These are phyloP conservation scores for Centroberyx gerrardi DNA, from an alignment of 2,797 vertebrate genomes.

Conservation along the genomic window DNA sequence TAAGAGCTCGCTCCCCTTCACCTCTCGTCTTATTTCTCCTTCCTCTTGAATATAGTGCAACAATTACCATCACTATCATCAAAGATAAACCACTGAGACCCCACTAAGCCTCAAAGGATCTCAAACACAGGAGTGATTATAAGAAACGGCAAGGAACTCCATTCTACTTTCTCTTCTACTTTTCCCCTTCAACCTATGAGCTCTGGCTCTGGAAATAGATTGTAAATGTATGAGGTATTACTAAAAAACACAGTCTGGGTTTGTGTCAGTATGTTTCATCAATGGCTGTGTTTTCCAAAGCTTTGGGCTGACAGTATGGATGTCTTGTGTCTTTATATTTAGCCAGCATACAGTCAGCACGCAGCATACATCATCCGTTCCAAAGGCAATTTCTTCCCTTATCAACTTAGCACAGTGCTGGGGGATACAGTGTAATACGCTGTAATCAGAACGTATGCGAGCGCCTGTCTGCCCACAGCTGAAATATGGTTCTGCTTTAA, in stretches of 20 bases:
- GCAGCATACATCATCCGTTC: conserved; percentile 17
- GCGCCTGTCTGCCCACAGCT: conserved; percentile 40
- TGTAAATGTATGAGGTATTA: background rate
- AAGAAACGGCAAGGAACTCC: conserved; percentile 1
- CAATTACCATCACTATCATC: background rate
- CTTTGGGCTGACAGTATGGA: background rate
- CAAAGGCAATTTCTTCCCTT: conserved; percentile 1
- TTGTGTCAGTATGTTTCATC: conserved; percentile 4
- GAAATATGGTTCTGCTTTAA: conserved; percentile 75
- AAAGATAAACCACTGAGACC: background rate
- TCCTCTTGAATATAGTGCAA: background rate
- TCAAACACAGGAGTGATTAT: background rate
- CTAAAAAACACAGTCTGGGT: background rate
- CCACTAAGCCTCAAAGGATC: background rate
- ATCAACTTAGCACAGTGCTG: conserved; percentile 16
- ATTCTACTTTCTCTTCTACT: background rate
- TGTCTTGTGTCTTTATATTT: conserved; percentile 14
- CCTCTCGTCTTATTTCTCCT: background rate
- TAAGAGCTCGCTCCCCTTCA: background rate
- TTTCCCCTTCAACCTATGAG: background rate
- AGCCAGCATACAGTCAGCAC: conserved; percentile 1
- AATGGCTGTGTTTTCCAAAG: background rate
- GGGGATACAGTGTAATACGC: conserved; percentile 19
- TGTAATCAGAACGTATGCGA: conserved; percentile 46
- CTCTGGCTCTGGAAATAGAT: background rate